A percentile compares a stretch with the other conserved stretches of the same genome.
Conservation (phyloP, 2,888 invertebrate species). For the Rugalucina vietnamica region DNA sequence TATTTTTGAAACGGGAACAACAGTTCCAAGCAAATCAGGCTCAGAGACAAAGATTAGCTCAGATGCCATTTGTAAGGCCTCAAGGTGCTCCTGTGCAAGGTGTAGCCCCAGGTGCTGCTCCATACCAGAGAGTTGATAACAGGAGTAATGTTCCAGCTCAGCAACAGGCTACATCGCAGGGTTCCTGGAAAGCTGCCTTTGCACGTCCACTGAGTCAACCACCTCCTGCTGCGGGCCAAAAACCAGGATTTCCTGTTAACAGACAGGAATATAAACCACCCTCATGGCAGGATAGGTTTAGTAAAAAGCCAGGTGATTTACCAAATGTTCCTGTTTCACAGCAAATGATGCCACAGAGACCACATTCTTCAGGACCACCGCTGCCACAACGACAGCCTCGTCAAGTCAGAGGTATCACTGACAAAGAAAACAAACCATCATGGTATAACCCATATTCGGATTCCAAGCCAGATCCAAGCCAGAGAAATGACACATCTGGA, state of each 20-base stretch:
- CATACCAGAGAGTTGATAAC: background rate
- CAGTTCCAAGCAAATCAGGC: background rate
- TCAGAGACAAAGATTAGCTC: background rate
- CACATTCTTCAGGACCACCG: background rate
- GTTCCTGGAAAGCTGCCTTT: background rate
- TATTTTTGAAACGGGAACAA: background rate
- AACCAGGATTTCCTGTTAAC: background rate
- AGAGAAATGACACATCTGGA: background rate
- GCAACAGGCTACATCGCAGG: no score
- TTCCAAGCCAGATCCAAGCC: background rate
- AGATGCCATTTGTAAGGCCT: background rate
- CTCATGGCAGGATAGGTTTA: background rate
- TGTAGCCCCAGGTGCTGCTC: background rate
- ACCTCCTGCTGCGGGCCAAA: background rate
- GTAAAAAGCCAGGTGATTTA: background rate
- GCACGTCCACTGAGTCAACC: background rate
- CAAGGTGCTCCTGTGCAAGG: background rate
- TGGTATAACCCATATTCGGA: background rate
- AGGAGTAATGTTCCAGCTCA: background rate
- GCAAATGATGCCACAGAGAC: background rate
- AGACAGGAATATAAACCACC: background rate
- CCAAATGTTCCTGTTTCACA: background rate
- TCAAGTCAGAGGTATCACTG: background rate
- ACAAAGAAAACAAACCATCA: background rate
- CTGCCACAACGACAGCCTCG: background rate